A percentile compares a stretch with the other conserved stretches of the same genome.
Evolutionary conservation across 2,888 invertebrate species (phyloP).

Genomic region (Bugula neritina): DNA sequence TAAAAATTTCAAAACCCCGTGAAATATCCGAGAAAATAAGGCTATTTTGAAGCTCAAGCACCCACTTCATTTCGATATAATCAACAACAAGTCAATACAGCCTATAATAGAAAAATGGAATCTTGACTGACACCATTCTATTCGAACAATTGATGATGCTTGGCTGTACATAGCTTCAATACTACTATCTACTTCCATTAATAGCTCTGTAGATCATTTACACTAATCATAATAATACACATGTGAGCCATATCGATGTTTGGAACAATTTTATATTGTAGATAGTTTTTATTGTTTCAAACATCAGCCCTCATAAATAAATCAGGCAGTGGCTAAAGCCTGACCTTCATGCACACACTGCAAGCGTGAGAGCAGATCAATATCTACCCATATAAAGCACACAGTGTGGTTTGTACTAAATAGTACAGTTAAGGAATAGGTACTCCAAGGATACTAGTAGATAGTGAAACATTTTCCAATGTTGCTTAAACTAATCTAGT

Average conservation of each 20-base stretch:
- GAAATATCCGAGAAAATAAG: too few species aligned
- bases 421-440: neutral
- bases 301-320: constrained; percentile 22
- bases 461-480: too few species aligned
- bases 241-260: too few species aligned
- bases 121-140: neutral
- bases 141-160: neutral
- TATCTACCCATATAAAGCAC: neutral
- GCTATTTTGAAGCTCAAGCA: too few species aligned
- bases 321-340: neutral
- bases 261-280: too few species aligned
- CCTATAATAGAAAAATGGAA: neutral
- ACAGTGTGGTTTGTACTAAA: neutral
- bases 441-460: too few species aligned
- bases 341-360: neutral
- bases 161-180: neutral
- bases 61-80: neutral
- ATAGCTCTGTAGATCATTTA: too few species aligned
- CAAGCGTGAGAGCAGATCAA: neutral
- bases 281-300: neutral
- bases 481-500: too few species aligned
- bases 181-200: too few species aligned
- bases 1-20: too few species aligned
- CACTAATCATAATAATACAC: too few species aligned
- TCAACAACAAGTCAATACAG: neutral